Base-by-base conservation (phyloP, 2,797 vertebrate species). In the Oreochromis mossambicus region DNA sequence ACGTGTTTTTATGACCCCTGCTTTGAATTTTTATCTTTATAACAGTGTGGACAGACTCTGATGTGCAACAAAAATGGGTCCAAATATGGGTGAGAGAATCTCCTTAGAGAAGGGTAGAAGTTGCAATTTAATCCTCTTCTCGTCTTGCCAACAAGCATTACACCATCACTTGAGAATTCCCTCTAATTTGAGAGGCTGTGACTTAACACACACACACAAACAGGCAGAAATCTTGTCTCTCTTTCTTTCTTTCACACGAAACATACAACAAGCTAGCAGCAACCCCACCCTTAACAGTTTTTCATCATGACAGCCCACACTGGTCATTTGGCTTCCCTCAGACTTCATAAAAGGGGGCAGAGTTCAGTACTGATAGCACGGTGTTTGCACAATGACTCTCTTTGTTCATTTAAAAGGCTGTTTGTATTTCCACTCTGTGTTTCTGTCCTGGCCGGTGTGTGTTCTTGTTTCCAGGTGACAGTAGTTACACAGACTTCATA, bases 391-490 rank as follows among this genome's bases (percentile, higher is more conserved):
- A 95, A 54, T 73, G 86, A 52, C 76, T 82, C 70, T 83, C 88
- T 93, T 93, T 95, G 93, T 95, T 92, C 83, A 48, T 11, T 82
- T 41, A 50, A 83, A 83, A 88, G 83, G 56, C 11, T 91, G 86
- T 94, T 94, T 94, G 87, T 88, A 9, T 92, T 92, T 58, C 78
- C 87, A 79, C 75, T 87, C 75, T 48, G 41, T 85, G 41, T 91
- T 88, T 81, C 78, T 87, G 61, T 54, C 61, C 63, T 34, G n/a
- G 56, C 41, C 7, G 0, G 1, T 87, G 84, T 90, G 86, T 92
- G 83, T 75, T 81, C 81, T 77, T 78, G 93, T 94, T 85, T 87
- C 94, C 90, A 93, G 85, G 94, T 90, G 85, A 95, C 90, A 77
- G 21, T 36, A 81, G 82, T 86, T 63, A 81, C 56, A 86, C 81